Evolutionary conservation across 2,113 vertebrate genomes (phyloP).

Genomic region (Ceratotherium simum): DNA sequence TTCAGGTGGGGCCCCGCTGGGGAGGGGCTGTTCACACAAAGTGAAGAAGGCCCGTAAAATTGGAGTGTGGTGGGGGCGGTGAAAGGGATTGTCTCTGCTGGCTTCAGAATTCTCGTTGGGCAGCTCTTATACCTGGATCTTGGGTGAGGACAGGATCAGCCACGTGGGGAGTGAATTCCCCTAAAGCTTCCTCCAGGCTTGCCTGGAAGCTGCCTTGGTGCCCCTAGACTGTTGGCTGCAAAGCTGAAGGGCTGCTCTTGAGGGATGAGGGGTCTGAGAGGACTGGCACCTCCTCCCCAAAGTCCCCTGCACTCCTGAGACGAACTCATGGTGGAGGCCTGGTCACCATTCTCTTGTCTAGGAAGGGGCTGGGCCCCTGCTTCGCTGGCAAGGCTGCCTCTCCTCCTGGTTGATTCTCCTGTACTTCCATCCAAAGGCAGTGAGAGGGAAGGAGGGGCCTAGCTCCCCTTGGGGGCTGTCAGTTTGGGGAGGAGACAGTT

Average conservation of each 20-base stretch:
- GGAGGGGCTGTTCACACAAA: not conserved
- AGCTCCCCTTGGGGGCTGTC: not conserved
- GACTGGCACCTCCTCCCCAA: not conserved
- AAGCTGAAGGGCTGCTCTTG: not conserved
- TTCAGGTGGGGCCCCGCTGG: not conserved
- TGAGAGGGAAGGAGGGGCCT: not conserved
- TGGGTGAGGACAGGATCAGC: not conserved
- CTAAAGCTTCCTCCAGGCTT: not conserved
- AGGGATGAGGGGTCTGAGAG: not conserved
- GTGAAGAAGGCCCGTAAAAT: no score
- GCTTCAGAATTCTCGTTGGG: not conserved
- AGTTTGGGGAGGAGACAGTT: not conserved
- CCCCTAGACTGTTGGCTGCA: not conserved
- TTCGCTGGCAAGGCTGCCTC: not conserved
- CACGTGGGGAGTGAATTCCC: not conserved
- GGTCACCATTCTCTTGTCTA: not conserved
- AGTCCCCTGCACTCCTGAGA: not conserved
- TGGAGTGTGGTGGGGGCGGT: no score
- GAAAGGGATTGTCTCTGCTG: not conserved
- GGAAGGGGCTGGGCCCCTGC: not conserved
- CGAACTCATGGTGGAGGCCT: not conserved
- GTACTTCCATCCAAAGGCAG: not conserved
- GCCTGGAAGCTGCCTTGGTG: not conserved
- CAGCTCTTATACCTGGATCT: not conserved
- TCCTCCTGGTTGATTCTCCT: not conserved